Percentiles rank a stretch among this genome's conserved stretches.
phyloP scores from a whole-genome alignment of 2,797 vertebrate genomes.

The Rhabdomys pumilio region DNA sequence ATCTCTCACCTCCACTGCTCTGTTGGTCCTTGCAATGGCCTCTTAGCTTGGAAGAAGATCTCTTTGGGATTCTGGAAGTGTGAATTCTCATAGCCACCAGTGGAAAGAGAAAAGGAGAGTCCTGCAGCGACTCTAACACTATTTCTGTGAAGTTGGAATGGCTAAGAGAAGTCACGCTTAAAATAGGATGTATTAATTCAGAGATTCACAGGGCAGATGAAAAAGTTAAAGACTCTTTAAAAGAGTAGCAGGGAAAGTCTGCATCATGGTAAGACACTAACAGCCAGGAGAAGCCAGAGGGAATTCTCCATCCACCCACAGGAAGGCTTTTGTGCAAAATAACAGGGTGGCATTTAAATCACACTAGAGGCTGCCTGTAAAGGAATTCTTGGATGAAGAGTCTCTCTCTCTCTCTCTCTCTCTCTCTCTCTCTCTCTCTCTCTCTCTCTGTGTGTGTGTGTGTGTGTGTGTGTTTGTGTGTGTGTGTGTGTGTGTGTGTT shows the following conservation, averaged over 20 bases:
- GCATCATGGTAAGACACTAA: background rate
- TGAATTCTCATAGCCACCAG: conserved; percentile 6
- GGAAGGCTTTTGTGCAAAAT: background rate
- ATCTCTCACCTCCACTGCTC: background rate
- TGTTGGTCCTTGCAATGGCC: background rate
- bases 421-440: no score
- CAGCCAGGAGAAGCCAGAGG: background rate
- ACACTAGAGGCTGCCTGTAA: background rate
- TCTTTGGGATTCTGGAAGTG: conserved; percentile 40
- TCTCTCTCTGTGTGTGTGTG: background rate
- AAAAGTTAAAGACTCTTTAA: background rate
- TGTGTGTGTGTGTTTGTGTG: background rate
- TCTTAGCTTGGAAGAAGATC: background rate
- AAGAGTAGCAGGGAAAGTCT: background rate
- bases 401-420: no score
- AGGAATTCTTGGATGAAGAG: background rate
- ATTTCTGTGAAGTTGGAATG: background rate
- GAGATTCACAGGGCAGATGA: background rate
- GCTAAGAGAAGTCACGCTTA: background rate
- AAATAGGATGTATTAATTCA: background rate
- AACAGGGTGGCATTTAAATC: background rate
- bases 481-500: background rate
- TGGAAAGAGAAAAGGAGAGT: background rate
- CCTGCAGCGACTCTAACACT: background rate
- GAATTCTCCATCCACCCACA: background rate